These are phyloP conservation scores for Pachypsylla venusta DNA, from an alignment of 1,140 invertebrate species.

Conservation along the genomic window DNA sequence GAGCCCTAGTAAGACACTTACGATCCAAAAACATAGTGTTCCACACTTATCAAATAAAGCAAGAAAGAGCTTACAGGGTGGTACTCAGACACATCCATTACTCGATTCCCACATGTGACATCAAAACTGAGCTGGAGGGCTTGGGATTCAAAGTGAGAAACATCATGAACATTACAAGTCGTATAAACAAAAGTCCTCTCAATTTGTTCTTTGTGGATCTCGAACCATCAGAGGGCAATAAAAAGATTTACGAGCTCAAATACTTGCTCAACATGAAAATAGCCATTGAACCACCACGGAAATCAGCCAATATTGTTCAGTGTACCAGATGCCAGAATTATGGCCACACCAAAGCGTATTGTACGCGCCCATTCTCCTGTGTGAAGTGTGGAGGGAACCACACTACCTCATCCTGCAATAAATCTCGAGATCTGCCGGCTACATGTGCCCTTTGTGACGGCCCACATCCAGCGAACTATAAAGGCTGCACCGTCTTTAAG, in stretches of 20 bases:
- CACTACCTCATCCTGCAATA: neutral
- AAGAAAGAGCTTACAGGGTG: constrained; percentile 2
- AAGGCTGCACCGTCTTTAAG: neutral
- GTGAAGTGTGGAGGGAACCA: neutral
- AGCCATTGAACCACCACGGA: neutral
- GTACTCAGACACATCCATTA: neutral
- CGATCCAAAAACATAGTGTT: constrained; percentile 1
- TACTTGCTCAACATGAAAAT: constrained; percentile 1
- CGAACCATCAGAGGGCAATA: neutral
- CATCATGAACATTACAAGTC: constrained; percentile 4
- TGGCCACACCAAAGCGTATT: neutral
- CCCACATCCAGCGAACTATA: neutral
- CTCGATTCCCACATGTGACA: neutral
- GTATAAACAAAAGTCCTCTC: constrained; percentile 10
- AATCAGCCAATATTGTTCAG: neutral
- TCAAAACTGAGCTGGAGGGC: neutral
- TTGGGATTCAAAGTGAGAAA: constrained; percentile 6
- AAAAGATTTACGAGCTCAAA: constrained; percentile 9
- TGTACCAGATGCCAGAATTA: too few species aligned
- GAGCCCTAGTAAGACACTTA: constrained; percentile 7
- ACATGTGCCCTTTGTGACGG: neutral
- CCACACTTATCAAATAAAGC: constrained; percentile 11
- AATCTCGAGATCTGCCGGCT: neutral
- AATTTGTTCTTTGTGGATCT: constrained; percentile 6
- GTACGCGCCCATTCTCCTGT: neutral